Evolutionary conservation across 2,797 vertebrate species (phyloP).

Genomic region (Muscicapa striata): DNA sequence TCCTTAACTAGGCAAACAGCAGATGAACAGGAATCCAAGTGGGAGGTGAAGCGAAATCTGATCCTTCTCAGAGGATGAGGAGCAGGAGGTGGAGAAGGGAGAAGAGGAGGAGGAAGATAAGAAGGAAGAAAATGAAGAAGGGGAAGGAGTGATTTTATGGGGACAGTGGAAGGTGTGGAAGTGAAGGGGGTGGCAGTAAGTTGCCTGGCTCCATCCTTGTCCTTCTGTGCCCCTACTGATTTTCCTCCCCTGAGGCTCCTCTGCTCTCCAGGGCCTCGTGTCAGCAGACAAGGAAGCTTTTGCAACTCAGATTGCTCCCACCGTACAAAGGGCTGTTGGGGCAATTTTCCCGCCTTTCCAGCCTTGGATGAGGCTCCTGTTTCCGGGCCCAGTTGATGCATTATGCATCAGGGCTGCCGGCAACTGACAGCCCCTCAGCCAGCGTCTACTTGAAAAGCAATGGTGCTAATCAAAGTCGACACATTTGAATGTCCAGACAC

Average conservation of each 20-base stretch:
- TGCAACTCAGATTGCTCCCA: slow-evolving; percentile 69
- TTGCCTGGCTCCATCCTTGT: not conserved
- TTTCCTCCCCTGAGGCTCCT: slow-evolving; percentile 1
- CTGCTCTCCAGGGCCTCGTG: slow-evolving; percentile 9
- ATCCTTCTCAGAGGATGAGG: slow-evolving; percentile 36
- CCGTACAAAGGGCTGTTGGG: slow-evolving; percentile 77
- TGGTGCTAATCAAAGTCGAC: slow-evolving; percentile 97
- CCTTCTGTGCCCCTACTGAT: not conserved
- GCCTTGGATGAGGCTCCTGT: slow-evolving; percentile 84
- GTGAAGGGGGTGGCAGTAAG: not conserved
- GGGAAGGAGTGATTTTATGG: not conserved
- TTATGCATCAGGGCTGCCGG: slow-evolving; percentile 96
- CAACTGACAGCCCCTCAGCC: slow-evolving; percentile 94
- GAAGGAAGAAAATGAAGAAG: not conserved
- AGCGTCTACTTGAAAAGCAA: slow-evolving; percentile 89
- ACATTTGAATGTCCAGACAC: slow-evolving; percentile 96
- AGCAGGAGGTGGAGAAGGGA: not conserved
- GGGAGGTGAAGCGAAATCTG: slow-evolving; percentile 70
- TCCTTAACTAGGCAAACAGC: slow-evolving; percentile 85
- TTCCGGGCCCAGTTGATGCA: slow-evolving; percentile 94
- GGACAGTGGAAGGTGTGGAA: not conserved
- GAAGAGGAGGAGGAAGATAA: not conserved
- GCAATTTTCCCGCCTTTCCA: slow-evolving; percentile 86
- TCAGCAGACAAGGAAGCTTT: slow-evolving; percentile 50
- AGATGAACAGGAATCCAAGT: slow-evolving; percentile 74